Percentiles rank a stretch among this genome's conserved stretches.
Conservation (phyloP, 1,140 invertebrate species). For the Drosophila aff. region DNA sequence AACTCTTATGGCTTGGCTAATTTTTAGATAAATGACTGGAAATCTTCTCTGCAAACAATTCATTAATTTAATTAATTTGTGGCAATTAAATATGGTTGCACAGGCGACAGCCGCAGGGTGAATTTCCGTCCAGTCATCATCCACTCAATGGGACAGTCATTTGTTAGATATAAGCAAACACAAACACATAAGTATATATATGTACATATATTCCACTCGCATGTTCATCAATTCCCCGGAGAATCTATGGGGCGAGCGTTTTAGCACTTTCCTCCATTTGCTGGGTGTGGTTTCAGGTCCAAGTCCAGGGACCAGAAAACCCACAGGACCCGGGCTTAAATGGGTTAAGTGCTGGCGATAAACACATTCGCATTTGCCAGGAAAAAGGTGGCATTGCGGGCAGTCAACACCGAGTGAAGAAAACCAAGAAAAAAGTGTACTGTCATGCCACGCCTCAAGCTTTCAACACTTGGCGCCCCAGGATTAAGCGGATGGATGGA, state of each 20-base stretch:
- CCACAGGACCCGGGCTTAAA: conserved; percentile 33
- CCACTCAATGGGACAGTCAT: conserved; percentile 62
- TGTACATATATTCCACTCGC: conserved; percentile 20
- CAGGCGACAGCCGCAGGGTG: conserved; percentile 5
- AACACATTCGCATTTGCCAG: conserved; percentile 35
- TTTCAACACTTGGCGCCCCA: neutral
- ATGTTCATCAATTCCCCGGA: conserved; percentile 52
- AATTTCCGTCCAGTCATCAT: conserved; percentile 68
- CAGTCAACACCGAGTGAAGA: conserved; percentile 41
- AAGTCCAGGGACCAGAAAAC: neutral
- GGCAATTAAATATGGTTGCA: conserved; percentile 67
- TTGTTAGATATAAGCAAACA: conserved; percentile 50
- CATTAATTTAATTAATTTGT: conserved; percentile 83
- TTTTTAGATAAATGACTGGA: conserved; percentile 62
- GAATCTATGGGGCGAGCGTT: conserved; percentile 21
- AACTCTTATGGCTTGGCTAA: conserved; percentile 41
- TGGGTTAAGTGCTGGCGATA: conserved; percentile 52
- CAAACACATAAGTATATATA: conserved; percentile 11
- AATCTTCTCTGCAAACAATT: conserved; percentile 68
- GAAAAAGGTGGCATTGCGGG: conserved; percentile 1
- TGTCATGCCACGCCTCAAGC: conserved; percentile 29
- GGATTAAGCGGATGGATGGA: neutral
- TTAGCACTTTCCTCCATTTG: conserved; percentile 32
- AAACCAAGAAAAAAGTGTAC: conserved; percentile 4
- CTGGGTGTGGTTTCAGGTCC: conserved; percentile 28